Evolutionary conservation across 1,140 invertebrate genomes (phyloP), one percentile per base, ranked within the genome.

Genomic region (Neodiprion fabricii): DNA sequence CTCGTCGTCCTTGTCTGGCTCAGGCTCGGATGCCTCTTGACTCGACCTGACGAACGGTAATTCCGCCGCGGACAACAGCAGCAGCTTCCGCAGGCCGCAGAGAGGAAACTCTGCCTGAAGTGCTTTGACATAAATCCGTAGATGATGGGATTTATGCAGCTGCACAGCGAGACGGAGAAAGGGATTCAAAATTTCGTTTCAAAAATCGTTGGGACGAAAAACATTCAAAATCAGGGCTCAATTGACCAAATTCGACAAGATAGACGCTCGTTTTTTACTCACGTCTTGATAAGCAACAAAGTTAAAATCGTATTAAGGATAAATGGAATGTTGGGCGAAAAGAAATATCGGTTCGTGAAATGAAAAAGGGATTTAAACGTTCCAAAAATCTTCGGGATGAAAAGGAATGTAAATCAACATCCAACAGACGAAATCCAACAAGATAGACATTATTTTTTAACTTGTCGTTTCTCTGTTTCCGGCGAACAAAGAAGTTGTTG

Each of bases 111-210:
- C 76, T 93, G 89, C 70, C 94, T 86, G 86, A 95, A 95, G 85
- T 93, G 94, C 79, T 92, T 92, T 4, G 94, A 95, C 92, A 95
- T 95, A 85, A 95, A 95, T 40, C 93, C 94, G 82, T 95, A 95
- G 9, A 95, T 90, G 67, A 95, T 90, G 9, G 94, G 94, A 86
- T 95, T 95, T 74, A 95, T 91, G 80, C 94, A 95, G 83, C 93
- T 91, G 86, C 82, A 88, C 80, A 74, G 67, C 14, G 69, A 77
- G 76, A 67, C 78, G 21, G 71, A 48, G 66, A 48, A 48, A 40
- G 5, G 5, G 28, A 5, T 40, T 40, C 28, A 40, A 40, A 40
- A 40, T 40, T 40, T 40, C 28, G 28, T 40, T 40, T 5, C 28
- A 40, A 40, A 40, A 40, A 40, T 40, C 28, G 28, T 40, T 40